Evolutionary conservation across 2,888 invertebrate genomes (phyloP).

Genomic region (Liopterus haemorrhoidalis): DNA sequence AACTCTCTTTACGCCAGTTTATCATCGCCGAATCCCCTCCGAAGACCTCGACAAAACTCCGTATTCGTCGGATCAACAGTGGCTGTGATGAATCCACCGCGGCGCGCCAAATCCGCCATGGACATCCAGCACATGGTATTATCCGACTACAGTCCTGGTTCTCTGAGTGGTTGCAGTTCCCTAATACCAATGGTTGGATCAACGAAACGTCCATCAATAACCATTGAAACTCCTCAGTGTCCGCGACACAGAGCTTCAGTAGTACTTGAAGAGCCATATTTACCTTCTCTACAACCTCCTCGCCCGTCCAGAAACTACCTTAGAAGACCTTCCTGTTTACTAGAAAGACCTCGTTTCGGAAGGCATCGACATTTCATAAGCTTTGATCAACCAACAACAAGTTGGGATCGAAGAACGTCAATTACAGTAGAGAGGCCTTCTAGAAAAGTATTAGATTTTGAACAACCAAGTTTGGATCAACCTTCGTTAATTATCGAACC

Average conservation of each 20-base stretch:
- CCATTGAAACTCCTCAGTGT: slow-evolving; percentile 37
- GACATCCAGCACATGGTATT: slow-evolving; percentile 71
- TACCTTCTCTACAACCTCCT: slow-evolving; percentile 34
- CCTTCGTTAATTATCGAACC: slow-evolving; percentile 3
- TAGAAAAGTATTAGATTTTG: slow-evolving; percentile 24
- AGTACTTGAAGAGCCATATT: slow-evolving; percentile 32
- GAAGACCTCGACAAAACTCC: slow-evolving; percentile 69
- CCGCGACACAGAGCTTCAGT: slow-evolving; percentile 36
- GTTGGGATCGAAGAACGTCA: slow-evolving; percentile 36
- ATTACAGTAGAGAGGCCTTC: slow-evolving; percentile 36
- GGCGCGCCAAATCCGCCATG: slow-evolving; percentile 76
- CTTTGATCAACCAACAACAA: slow-evolving; percentile 39
- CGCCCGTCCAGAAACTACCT: slow-evolving; percentile 31
- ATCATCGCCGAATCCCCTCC: slow-evolving; percentile 42
- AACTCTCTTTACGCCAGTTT: slow-evolving; percentile 42
- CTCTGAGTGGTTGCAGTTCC: slow-evolving; percentile 36
- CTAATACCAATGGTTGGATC: slow-evolving; percentile 41
- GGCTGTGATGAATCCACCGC: slow-evolving; percentile 62
- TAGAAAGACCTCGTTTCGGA: slow-evolving; percentile 34
- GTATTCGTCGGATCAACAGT: slow-evolving; percentile 73
- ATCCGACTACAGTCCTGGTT: slow-evolving; percentile 43
- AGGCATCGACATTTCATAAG: slow-evolving; percentile 43
- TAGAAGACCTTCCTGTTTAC: slow-evolving; percentile 42
- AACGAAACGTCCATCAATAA: slow-evolving; percentile 38
- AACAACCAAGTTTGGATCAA: slow-evolving; percentile 31